phyloP scores from a whole-genome alignment of 2,888 invertebrate species.

The Embidobia sp. region DNA sequence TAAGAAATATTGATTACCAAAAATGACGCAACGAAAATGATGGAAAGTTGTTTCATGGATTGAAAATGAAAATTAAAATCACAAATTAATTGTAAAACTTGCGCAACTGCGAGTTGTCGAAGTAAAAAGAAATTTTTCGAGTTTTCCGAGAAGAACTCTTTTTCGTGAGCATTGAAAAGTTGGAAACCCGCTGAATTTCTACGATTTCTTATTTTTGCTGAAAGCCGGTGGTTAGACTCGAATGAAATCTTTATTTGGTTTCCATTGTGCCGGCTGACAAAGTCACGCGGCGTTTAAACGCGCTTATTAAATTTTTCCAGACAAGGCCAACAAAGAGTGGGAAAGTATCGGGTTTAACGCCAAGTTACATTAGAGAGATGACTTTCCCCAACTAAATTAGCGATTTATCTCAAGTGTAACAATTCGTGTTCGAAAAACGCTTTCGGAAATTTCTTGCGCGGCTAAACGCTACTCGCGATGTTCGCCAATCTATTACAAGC shows the following conservation, averaged over 20 bases:
- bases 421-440: slow-evolving; percentile 25
- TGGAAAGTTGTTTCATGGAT: no score
- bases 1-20: no score
- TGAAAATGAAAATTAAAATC: no score
- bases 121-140: no score
- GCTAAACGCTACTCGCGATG: background rate
- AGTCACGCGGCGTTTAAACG: slow-evolving; percentile 37
- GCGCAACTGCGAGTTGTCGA: no score
- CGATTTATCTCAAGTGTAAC: slow-evolving; percentile 41
- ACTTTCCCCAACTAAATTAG: slow-evolving; percentile 46
- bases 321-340: slow-evolving; percentile 21
- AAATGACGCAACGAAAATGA: no score
- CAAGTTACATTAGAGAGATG: slow-evolving; percentile 21
- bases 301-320: slow-evolving; percentile 21
- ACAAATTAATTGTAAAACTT: no score
- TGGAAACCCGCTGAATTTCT: background rate
- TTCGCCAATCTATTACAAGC: background rate
- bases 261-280: slow-evolving; percentile 26
- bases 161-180: no score
- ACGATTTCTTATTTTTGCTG: slow-evolving; percentile 12
- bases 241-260: slow-evolving; percentile 32
- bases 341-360: slow-evolving; percentile 5
- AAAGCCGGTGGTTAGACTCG: background rate
- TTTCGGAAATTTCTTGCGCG: slow-evolving; percentile 25
- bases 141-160: no score